Evolutionary conservation across 2,797 vertebrate genomes (phyloP), one percentile per base, ranked within the genome.

Genomic region (Sciurus carolinensis): DNA sequence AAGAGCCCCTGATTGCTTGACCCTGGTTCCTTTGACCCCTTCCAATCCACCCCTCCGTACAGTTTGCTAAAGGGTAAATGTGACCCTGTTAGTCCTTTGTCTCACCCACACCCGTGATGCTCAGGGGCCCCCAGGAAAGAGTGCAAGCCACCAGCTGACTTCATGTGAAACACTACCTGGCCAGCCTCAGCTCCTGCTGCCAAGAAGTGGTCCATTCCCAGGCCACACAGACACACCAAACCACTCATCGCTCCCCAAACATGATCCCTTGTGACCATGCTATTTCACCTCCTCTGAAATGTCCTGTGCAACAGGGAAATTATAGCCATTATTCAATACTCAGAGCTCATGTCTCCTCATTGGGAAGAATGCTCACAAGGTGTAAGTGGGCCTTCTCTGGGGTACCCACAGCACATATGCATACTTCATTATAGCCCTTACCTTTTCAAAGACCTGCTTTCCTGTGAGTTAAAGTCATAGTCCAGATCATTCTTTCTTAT

Each of bases 291-390:
- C 3, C 3, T 64, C 57, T 72, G 18, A 91, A 91, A 33, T 94
- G 42, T 22, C 13, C 62, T 30, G 69, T 14, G 1, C 13, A 84
- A 50, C 71, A 67, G 36, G 66, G 20, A 47, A 83, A 44, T 52
- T 71, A 28, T 1, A 57, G 26, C 44, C 26, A 22, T 52, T 73
- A 4, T 73, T 75, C 13, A 88, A 91, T 73, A 91, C 54, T 77
- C 86, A 93, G 44, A 44, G 69, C 69, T 91, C 87, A 36, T 36
- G 50, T 88, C n/a, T 59, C 62, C 20, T 95, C 67, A 18, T 64
- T 39, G 11, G 20, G 62, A 39, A 87, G 42, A 69, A 47, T 26
- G 50, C 39, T 69, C 47, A 77, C 22, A 28, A 17, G 17, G 42
- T 5, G 11, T n/a, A 54, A 67, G 39, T n/a, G n/a, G 12, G 39